Evolutionary conservation across 1,140 invertebrate genomes (phyloP).

Genomic region (Eupristina koningsbergeri): DNA sequence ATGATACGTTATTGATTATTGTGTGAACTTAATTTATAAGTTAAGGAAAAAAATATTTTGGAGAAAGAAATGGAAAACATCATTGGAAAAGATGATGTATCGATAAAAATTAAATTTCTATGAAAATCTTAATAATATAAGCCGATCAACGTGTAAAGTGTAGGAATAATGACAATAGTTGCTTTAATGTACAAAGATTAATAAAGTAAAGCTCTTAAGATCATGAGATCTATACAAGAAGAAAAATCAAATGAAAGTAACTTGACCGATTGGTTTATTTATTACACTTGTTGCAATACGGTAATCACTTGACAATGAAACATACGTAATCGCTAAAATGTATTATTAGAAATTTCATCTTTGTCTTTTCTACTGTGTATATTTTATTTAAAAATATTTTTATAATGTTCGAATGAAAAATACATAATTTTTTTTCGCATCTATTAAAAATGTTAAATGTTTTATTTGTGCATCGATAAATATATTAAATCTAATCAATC

Average conservation of each 20-base stretch:
- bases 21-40: not conserved
- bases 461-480: too few relatives aligned
- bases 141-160: constrained; percentile 13
- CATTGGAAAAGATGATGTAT: not conserved
- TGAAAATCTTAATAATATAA: constrained; percentile 12
- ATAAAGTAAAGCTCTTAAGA: not conserved
- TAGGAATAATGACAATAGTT: constrained; percentile 36
- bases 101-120: not conserved
- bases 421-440: too few relatives aligned
- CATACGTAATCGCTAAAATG: not conserved
- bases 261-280: constrained; percentile 42
- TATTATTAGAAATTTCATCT: not conserved
- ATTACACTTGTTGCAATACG: constrained; percentile 15
- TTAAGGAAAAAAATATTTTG: not conserved
- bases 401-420: too few relatives aligned
- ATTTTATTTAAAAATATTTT: too few relatives aligned
- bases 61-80: not conserved
- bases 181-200: constrained; percentile 28
- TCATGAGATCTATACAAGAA: not conserved
- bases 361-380: not conserved
- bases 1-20: too few relatives aligned
- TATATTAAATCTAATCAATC: too few relatives aligned
- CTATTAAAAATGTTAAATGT: too few relatives aligned
- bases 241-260: constrained; percentile 17
- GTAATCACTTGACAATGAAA: constrained; percentile 14